Conservation (phyloP, 1,140 invertebrate species). For the Onthophagus taurus region DNA sequence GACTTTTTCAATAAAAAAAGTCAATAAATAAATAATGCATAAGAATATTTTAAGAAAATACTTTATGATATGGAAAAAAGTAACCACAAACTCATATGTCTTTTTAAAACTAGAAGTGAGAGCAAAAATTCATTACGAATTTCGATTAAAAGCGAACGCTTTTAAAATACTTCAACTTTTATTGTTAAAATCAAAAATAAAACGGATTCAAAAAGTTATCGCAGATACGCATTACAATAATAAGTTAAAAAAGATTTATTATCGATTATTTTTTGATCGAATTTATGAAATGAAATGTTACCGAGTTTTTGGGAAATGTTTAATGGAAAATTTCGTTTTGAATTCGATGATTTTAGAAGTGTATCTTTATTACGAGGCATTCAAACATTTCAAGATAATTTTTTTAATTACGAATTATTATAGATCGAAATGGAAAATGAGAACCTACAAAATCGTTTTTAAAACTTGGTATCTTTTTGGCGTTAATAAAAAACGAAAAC, state of each 20-base stretch:
- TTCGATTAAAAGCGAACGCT: conserved; percentile 11
- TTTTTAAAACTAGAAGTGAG: conserved; percentile 11
- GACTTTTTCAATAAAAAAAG: too few species aligned
- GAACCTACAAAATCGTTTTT: conserved; percentile 6
- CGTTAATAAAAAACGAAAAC: conserved; percentile 1
- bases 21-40: too few species aligned
- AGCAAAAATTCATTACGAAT: conserved; percentile 17
- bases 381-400: conserved; percentile 9
- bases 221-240: conserved; percentile 14
- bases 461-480: conserved; percentile 1
- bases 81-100: too few species aligned
- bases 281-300: conserved; percentile 1
- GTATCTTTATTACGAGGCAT: too few species aligned
- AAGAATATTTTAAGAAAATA: too few species aligned
- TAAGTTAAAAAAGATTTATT: conserved; percentile 16
- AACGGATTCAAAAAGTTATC: conserved; percentile 12
- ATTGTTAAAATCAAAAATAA: conserved; percentile 9
- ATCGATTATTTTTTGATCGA: conserved; percentile 7
- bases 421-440: conserved; percentile 1
- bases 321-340: neutral
- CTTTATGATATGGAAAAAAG: too few species aligned
- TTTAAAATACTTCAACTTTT: conserved; percentile 17
- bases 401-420: neutral
- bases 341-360: neutral
- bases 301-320: neutral